Evolutionary conservation across 2,113 vertebrate genomes (phyloP), one percentile per base, ranked within the genome.

Genomic region (Catharus minimus): DNA sequence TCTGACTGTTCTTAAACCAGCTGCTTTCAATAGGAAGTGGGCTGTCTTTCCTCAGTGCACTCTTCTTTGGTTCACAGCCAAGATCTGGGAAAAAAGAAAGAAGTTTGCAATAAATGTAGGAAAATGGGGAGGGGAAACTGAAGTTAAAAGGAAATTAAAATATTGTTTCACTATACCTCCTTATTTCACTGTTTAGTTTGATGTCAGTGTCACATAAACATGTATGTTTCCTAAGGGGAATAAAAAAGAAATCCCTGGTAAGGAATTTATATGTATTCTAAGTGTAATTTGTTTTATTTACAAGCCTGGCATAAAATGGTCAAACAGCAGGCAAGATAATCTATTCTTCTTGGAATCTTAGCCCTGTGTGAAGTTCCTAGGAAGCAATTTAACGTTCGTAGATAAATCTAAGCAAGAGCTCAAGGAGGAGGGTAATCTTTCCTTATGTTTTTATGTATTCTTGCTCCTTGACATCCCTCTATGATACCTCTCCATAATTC

Each of bases 1-100:
- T 90, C 44, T 66, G 41, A 32, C 36, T 89, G 24, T 41, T 36
- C 36, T 62, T 92, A 73, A 81, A 67, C 36, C 79, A 77, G 73
- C 74, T 91, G 76, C 33, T 75, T 84, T 75, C 53, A 87, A 74
- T 85, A 82, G 65, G 62, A 93, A 44, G 32, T 73, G 77, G 30
- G 41, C 41, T 88, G 79, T 62, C 58, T 80, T 80, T 92, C 47
- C 62, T 93, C 74, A 41, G 13, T 11, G 56, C 1, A 3, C 33
- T 79, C 26, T 27, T 71, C 22, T 82, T 79, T 86, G 56, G 44
- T 74, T 86, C 72, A 71, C 30, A 90, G 69, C 71, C 87, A 84
- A 47, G 17, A 64, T 67, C 11, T 14, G 13, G 4, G 14, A 2
- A 43, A 77, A 67, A 78, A 71, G 23, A 67, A 64, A 15, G 8